These are phyloP conservation scores for Trichogramma pretiosum DNA, from an alignment of 1,140 invertebrate genomes.

Conservation along the genomic window DNA sequence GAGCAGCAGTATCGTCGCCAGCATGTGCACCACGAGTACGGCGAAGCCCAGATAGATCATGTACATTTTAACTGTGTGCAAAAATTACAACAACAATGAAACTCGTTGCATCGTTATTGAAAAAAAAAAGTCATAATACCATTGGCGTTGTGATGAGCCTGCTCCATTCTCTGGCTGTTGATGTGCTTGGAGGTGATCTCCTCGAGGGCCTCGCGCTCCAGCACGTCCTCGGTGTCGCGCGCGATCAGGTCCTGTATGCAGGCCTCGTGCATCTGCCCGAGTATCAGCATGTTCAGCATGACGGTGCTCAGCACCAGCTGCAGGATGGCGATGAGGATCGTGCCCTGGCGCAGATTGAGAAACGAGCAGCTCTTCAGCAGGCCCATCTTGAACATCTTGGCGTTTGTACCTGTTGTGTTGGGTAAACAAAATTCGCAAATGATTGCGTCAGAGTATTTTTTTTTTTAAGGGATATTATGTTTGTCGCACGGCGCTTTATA, in stretches of 20 bases:
- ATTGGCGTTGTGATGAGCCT: conserved; percentile 42
- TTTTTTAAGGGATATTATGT: too few species aligned
- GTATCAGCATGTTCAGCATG: conserved; percentile 41
- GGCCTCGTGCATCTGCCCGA: conserved; percentile 41
- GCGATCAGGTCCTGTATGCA: conserved; percentile 44
- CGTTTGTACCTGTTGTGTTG: too few species aligned
- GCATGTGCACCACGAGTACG: conserved; percentile 41
- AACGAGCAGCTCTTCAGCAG: conserved; percentile 39
- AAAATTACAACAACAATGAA: not conserved
- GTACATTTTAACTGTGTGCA: conserved; percentile 41
- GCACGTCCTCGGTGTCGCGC: conserved; percentile 42
- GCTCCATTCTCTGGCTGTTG: conserved; percentile 41
- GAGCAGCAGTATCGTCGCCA: conserved; percentile 39
- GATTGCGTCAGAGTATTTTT: too few species aligned
- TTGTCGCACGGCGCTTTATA: too few species aligned
- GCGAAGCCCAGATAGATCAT: conserved; percentile 42
- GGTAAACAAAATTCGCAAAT: too few species aligned
- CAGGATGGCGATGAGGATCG: conserved; percentile 43
- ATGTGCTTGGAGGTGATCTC: conserved; percentile 40
- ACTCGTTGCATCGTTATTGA: not conserved
- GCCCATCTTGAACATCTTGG: conserved; percentile 37
- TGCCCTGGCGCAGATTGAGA: conserved; percentile 44
- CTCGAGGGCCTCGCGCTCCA: conserved; percentile 38
- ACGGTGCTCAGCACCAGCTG: too few species aligned
- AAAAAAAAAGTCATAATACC: conserved; percentile 22